Conservation (phyloP, 1,140 invertebrate species). For the Lordiphosa collinella region DNA sequence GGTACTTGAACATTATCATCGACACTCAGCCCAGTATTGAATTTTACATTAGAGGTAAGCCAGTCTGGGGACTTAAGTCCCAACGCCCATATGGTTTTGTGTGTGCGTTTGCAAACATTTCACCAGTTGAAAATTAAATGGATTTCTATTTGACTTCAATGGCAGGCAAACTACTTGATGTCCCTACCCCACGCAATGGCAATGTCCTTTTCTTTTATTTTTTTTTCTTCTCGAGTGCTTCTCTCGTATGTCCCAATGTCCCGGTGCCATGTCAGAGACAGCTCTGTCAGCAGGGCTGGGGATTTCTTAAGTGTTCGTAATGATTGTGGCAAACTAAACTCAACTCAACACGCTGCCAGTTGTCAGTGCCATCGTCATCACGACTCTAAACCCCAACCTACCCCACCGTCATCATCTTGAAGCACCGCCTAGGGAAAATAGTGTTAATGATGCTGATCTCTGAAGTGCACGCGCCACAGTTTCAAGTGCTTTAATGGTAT, state of each 20-base stretch:
- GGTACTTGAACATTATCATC: too few relatives aligned
- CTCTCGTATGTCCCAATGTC: background rate
- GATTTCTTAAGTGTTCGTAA: slow-evolving; percentile 65
- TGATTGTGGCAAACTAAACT: slow-evolving; percentile 70
- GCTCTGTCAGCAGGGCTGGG: slow-evolving; percentile 40
- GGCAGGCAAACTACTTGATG: slow-evolving; percentile 57
- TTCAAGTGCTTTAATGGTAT: slow-evolving; percentile 63
- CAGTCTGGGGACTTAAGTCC: background rate
- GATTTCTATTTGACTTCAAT: slow-evolving; percentile 68
- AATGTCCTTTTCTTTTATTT: slow-evolving; percentile 10
- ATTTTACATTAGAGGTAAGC: slow-evolving; percentile 32
- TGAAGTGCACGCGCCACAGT: slow-evolving; percentile 48
- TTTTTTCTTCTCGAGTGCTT: slow-evolving; percentile 47
- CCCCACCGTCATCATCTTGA: slow-evolving; percentile 41
- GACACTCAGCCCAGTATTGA: slow-evolving; percentile 8
- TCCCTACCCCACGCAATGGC: background rate
- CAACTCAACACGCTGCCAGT: slow-evolving; percentile 38
- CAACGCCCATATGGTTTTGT: background rate
- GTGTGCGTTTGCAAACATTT: slow-evolving; percentile 55
- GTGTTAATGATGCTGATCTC: slow-evolving; percentile 76
- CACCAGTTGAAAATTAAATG: slow-evolving; percentile 74
- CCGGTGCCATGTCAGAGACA: slow-evolving; percentile 41
- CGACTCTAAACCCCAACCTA: slow-evolving; percentile 1
- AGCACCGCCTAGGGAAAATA: slow-evolving; percentile 72
- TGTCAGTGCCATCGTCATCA: slow-evolving; percentile 35